These are phyloP conservation scores for Prunella strophiata DNA, from an alignment of 2,797 vertebrate species.

Conservation along the genomic window DNA sequence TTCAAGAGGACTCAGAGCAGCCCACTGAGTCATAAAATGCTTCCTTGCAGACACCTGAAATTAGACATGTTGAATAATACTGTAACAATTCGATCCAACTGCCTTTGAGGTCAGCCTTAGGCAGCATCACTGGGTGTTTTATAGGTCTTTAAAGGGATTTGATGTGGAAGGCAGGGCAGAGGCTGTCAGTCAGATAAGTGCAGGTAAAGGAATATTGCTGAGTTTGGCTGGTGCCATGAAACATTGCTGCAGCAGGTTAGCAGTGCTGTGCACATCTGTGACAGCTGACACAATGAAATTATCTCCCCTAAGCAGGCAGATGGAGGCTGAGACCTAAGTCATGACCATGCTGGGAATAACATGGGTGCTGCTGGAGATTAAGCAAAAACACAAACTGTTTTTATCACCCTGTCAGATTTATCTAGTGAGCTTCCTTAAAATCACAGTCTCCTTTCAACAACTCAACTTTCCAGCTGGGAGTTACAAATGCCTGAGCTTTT, in stretches of 20 bases:
- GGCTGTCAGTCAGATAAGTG: neutral
- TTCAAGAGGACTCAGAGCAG: neutral
- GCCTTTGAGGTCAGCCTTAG: neutral
- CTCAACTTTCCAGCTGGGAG: slow-evolving; percentile 70
- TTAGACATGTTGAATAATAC: neutral
- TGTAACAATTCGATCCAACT: neutral
- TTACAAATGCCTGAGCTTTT: slow-evolving; percentile 42
- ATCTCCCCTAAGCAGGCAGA: slow-evolving; percentile 78
- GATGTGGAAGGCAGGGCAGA: neutral
- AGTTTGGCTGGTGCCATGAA: neutral
- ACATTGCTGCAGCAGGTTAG: slow-evolving; percentile 41
- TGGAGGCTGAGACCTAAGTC: slow-evolving; percentile 69
- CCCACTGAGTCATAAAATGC: neutral
- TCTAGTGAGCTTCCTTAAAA: slow-evolving; percentile 76
- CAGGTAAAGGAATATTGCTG: neutral
- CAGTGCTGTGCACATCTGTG: slow-evolving; percentile 64
- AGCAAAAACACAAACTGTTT: slow-evolving; percentile 74
- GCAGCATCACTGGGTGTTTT: neutral
- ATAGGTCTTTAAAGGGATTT: neutral
- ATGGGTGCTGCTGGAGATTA: slow-evolving; percentile 76
- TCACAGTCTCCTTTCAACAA: slow-evolving; percentile 75
- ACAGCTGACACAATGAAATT: slow-evolving; percentile 78
- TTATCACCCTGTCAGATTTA: slow-evolving; percentile 83
- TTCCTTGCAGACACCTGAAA: neutral
- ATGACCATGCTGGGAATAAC: slow-evolving; percentile 66